Conservation (phyloP, 2,113 vertebrate species). For the Mirza zaza region DNA sequence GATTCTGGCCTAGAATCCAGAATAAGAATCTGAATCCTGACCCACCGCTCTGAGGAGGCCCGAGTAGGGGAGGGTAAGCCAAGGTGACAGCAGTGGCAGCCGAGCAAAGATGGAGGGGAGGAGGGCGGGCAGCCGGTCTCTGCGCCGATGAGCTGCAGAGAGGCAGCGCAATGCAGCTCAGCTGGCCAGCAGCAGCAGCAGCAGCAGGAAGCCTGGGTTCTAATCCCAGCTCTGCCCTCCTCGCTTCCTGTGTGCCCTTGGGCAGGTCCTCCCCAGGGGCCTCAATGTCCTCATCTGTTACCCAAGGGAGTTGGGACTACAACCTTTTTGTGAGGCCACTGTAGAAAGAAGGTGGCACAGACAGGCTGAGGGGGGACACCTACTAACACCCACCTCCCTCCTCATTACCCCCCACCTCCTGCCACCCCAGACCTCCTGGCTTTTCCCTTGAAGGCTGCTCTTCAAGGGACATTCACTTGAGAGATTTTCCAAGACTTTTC, state of each 20-base stretch:
- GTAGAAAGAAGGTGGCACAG: background rate
- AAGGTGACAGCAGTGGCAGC: conserved; percentile 42
- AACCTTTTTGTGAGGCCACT: background rate
- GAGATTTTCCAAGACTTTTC: background rate
- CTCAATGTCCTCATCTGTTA: conserved; percentile 1
- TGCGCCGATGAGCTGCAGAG: conserved; percentile 66
- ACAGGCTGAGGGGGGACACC: background rate
- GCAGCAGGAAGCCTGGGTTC: conserved; percentile 59
- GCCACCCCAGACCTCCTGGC: background rate
- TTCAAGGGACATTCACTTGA: background rate
- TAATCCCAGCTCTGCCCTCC: conserved; percentile 45
- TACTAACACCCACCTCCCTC: background rate
- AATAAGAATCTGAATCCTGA: background rate
- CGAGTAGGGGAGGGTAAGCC: background rate
- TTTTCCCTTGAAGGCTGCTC: background rate
- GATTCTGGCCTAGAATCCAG: background rate
- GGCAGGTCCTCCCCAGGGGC: background rate
- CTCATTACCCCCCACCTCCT: background rate
- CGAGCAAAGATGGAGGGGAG: conserved; percentile 31
- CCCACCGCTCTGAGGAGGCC: background rate
- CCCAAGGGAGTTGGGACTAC: background rate
- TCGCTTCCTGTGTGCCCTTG: background rate
- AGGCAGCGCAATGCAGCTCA: conserved; percentile 76
- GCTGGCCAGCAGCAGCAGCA: background rate
- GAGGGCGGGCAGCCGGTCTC: conserved; percentile 32